Conservation (phyloP, 2,888 invertebrate species). For the Panzeria rudis region DNA sequence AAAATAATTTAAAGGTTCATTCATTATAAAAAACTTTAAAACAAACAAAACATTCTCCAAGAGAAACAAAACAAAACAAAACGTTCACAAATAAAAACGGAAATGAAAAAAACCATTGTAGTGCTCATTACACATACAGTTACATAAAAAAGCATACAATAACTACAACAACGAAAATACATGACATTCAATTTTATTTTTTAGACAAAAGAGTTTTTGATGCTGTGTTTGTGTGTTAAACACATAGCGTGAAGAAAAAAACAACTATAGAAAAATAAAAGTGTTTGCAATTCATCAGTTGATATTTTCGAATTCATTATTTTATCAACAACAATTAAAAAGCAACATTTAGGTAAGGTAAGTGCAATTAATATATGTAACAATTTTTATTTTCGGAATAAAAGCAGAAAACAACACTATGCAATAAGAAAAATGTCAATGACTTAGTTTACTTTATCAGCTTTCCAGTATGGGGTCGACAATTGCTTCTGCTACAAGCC, state of each 20-base stretch:
- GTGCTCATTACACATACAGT: neutral
- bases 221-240: neutral
- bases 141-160: neutral
- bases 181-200: slow-evolving; percentile 6
- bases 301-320: slow-evolving; percentile 1
- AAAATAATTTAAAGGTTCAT: neutral
- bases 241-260: neutral
- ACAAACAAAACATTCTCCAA: neutral
- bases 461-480: too few species aligned
- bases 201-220: neutral
- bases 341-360: slow-evolving; percentile 32
- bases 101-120: slow-evolving; percentile 27
- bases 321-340: slow-evolving; percentile 3
- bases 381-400: neutral
- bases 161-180: neutral
- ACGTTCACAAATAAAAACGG: neutral
- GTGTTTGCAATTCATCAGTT: slow-evolving; percentile 2
- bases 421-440: too few species aligned
- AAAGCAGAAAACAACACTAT: neutral
- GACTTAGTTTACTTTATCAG: too few species aligned
- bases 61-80: neutral
- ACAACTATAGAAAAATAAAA: slow-evolving; percentile 7
- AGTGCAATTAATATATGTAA: neutral
- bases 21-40: neutral
- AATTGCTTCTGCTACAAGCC: too few species aligned